phyloP scores from a whole-genome alignment of 2,113 vertebrate species.

The Onychorhynchus coronatus region DNA sequence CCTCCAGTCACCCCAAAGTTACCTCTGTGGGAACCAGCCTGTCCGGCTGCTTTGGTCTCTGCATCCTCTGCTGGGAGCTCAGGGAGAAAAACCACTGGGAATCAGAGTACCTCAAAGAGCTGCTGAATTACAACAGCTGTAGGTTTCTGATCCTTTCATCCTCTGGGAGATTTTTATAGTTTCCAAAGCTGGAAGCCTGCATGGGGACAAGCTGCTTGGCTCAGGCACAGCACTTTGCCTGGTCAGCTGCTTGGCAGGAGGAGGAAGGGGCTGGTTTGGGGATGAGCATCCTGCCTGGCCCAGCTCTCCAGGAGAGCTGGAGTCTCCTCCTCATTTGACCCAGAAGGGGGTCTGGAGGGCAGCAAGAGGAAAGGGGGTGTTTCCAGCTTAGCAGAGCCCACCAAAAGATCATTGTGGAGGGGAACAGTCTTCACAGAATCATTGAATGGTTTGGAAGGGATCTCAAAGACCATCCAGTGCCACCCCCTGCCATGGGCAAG shows the following conservation, averaged over 20 bases:
- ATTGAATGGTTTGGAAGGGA: not conserved
- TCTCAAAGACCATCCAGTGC: rapidly evolving
- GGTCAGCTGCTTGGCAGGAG: not conserved
- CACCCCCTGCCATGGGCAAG: not conserved
- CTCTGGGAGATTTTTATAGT: not conserved
- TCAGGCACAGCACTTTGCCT: not conserved
- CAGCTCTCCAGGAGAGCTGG: rapidly evolving
- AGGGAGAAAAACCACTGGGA: not conserved
- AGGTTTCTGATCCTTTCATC: not conserved
- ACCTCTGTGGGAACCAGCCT: not conserved
- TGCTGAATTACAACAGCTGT: not conserved
- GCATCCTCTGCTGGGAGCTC: not conserved
- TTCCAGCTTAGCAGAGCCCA: not conserved
- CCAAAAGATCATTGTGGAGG: not conserved
- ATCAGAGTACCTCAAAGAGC: rapidly evolving
- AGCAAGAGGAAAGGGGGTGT: not conserved
- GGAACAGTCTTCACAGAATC: not conserved
- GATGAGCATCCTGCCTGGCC: not conserved
- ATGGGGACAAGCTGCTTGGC: not conserved
- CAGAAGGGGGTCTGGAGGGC: not conserved
- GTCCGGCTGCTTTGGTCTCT: not conserved
- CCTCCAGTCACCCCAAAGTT: not conserved
- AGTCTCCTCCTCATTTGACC: not conserved
- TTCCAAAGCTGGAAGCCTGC: not conserved
- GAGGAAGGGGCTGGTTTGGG: not conserved